Evolutionary conservation across 2,888 invertebrate genomes (phyloP), one percentile per base, ranked within the genome.

Genomic region (Uloborus plumipes): DNA sequence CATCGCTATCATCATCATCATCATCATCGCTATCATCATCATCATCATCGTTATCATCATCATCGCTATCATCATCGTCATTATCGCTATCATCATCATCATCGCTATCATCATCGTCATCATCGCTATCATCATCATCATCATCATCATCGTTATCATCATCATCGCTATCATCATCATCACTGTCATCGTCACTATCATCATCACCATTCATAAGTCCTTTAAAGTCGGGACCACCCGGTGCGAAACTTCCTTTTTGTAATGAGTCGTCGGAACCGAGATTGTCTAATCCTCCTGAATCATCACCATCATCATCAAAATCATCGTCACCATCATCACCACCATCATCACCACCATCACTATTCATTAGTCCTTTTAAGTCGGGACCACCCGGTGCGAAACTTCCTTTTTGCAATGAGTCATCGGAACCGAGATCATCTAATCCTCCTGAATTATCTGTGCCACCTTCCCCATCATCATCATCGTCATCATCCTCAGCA

Each of bases 11-110:
- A 7, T 39, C 50, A 11, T 18, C 89, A 83, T 90, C 89, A 75
- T 89, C 89, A 85, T 85, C 87, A 49, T 86, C 89, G 89, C 88
- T 90, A 88, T 87, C 85, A 49, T 88, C 88, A 65, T 94, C 85
- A 95, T 62, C 70, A 53, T 39, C 95, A 89, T 95, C 95, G 75
- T 95, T 95, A 11, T 94, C 94, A 31, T 95, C 94, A 85, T 95
- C 88, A 87, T 91, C 88, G 71, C 22, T 13, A 61, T 61, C 61
- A 61, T 20, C 61, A 18, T 20, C 61, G 11, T 22, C 61, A 62
- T 50, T 50, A 31, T 51, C 62, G 14, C n/a, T 13, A 64, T 18
- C 55, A 64, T 31, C 51, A 39, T 47, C 47, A 61, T 50, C 18
- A 64, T 13, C 22, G 50, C 39, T 22, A 26, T 31, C 39, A 47